Percentiles rank a stretch among this genome's conserved stretches.
phyloP scores from a whole-genome alignment of 1,140 invertebrate species.

The Bombus picipes region DNA sequence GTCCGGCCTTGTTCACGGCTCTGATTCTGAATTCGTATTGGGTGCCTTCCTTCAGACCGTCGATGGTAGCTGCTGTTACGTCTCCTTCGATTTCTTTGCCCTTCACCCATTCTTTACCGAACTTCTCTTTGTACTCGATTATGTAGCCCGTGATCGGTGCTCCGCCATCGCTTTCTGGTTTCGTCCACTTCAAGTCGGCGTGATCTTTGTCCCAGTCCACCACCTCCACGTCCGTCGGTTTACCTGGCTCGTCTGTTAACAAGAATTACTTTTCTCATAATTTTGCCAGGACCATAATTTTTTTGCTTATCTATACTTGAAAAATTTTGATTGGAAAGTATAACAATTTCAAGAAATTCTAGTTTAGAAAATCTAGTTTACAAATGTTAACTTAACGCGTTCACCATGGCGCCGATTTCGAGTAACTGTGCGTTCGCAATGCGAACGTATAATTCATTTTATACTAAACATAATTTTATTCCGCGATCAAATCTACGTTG shows the following conservation, averaged over 20 bases:
- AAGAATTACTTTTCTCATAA: not conserved
- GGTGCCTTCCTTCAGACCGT: slow-evolving; percentile 95
- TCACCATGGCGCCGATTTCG: too few relatives aligned
- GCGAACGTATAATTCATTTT: not conserved
- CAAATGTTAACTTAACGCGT: too few relatives aligned
- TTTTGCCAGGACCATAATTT: not conserved
- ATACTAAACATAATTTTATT: not conserved
- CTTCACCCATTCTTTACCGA: slow-evolving; percentile 93
- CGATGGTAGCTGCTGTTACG: slow-evolving; percentile 89
- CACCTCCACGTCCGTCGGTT: slow-evolving; percentile 94
- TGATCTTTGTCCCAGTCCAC: slow-evolving; percentile 98
- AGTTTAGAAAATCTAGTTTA: too few relatives aligned
- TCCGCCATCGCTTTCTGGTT: slow-evolving; percentile 95
- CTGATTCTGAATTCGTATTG: slow-evolving; percentile 98
- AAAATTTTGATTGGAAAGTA: too few relatives aligned
- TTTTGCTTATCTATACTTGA: too few relatives aligned
- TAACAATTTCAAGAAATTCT: too few relatives aligned
- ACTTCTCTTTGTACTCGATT: slow-evolving; percentile 97
- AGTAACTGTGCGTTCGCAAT: too few relatives aligned
- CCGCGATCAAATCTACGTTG: not conserved
- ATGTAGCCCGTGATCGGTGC: slow-evolving; percentile 97
- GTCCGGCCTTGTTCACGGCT: slow-evolving; percentile 97
- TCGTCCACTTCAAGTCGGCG: slow-evolving; percentile 95
- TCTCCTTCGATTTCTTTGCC: slow-evolving; percentile 92
- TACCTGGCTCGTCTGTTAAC: slow-evolving; percentile 93